Evolutionary conservation across 1,140 invertebrate species (phyloP).

Genomic region (Magallana angulata): DNA sequence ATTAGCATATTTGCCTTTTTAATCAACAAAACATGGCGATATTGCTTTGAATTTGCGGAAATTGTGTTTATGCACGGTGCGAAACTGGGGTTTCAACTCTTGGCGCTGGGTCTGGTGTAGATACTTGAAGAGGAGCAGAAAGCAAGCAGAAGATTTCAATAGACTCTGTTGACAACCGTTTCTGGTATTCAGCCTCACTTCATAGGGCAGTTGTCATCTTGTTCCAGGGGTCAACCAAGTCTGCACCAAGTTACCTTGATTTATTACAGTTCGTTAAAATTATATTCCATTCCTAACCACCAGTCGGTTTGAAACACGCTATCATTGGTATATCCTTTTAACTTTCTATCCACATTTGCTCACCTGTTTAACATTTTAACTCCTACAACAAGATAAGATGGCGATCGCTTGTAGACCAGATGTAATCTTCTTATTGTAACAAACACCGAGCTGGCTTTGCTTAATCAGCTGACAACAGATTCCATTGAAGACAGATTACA

Average conservation of each 20-base stretch:
- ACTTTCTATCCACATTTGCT: not conserved
- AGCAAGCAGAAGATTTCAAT: constrained; percentile 42
- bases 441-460: constrained; percentile 22
- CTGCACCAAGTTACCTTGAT: not conserved
- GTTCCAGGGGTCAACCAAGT: not conserved
- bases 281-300: no score
- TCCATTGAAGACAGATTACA: constrained; percentile 29
- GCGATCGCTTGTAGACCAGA: not conserved
- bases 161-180: not conserved
- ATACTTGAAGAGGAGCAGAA: constrained; percentile 48
- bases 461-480: constrained; percentile 32
- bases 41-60: constrained; percentile 18
- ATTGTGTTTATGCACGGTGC: constrained; percentile 31
- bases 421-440: constrained; percentile 29
- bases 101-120: constrained; percentile 24
- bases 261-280: no score
- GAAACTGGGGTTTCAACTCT: constrained; percentile 46
- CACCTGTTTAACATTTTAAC: constrained; percentile 19
- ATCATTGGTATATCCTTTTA: no score
- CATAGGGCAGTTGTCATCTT: constrained; percentile 10
- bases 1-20: constrained; percentile 36
- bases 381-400: constrained; percentile 24
- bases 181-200: constrained; percentile 6
- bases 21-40: constrained; percentile 40
- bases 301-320: no score